Conservation (phyloP, 2,888 invertebrate genomes). For the Eupithecia subfuscata region DNA sequence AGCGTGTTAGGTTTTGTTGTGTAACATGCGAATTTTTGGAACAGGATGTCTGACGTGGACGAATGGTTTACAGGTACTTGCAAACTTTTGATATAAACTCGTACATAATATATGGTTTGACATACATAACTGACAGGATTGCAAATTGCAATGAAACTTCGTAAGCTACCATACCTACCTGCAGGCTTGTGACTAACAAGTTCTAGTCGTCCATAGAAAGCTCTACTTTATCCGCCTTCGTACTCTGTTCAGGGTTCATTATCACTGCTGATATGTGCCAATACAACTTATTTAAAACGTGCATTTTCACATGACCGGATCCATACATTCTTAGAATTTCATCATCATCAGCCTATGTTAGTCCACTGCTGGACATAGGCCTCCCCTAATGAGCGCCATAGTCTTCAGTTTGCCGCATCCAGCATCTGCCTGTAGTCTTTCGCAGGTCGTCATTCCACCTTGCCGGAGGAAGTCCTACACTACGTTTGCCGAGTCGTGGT, state of each 20-base stretch:
- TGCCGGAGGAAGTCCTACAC: too few relatives aligned
- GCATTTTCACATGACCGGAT: not conserved
- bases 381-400: too few relatives aligned
- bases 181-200: not conserved
- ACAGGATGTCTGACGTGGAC: not conserved
- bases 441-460: too few relatives aligned
- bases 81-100: not conserved
- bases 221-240: not conserved
- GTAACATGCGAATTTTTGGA: conserved; percentile 15
- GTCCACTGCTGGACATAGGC: too few relatives aligned
- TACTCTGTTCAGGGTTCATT: not conserved
- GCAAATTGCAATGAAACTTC: not conserved
- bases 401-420: too few relatives aligned
- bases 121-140: not conserved
- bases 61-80: not conserved
- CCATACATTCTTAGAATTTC: not conserved
- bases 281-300: not conserved
- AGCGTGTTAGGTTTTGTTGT: conserved; percentile 15
- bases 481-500: too few relatives aligned
- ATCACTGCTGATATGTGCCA: not conserved
- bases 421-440: too few relatives aligned
- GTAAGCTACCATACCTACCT: not conserved
- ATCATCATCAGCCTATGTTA: too few relatives aligned
- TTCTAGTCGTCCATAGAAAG: not conserved
- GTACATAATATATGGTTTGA: not conserved